phyloP scores from a whole-genome alignment of 2,888 invertebrate species.

The Nomada fabriciana region DNA sequence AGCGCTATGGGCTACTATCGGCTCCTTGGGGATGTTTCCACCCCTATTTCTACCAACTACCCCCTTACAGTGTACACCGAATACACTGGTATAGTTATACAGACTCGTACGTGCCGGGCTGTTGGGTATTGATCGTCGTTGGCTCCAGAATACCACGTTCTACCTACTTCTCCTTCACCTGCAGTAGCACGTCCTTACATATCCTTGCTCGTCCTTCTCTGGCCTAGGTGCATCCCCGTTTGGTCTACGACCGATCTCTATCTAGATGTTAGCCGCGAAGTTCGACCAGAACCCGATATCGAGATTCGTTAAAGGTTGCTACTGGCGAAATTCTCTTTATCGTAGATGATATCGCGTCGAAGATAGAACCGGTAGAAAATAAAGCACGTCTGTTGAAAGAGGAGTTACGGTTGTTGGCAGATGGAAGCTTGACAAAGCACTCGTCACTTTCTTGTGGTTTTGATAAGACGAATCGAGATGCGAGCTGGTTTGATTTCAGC shows the following conservation, averaged over 20 bases:
- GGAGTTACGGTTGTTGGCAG: no score
- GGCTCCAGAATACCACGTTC: conserved; percentile 75
- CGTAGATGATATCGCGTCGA: not conserved
- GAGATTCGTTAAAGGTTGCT: conserved; percentile 44
- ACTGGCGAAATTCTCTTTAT: conserved; percentile 24
- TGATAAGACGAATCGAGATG: no score
- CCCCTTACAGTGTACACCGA: conserved; percentile 79
- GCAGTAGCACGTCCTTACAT: conserved; percentile 79
- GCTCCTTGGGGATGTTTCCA: conserved; percentile 83
- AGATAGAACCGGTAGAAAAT: not conserved
- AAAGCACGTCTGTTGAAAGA: no score
- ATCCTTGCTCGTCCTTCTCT: conserved; percentile 76
- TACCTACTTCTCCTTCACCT: conserved; percentile 81
- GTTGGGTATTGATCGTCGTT: conserved; percentile 82
- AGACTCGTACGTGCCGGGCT: conserved; percentile 77
- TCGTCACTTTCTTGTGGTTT: no score
- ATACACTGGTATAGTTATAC: conserved; percentile 80
- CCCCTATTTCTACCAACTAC: conserved; percentile 81
- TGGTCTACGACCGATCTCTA: conserved; percentile 63
- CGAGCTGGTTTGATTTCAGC: no score
- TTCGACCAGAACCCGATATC: conserved; percentile 60
- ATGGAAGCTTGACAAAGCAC: no score
- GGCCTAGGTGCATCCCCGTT: conserved; percentile 67
- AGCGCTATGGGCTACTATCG: conserved; percentile 81
- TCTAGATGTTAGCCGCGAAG: conserved; percentile 61